Evolutionary conservation across 2,113 vertebrate genomes (phyloP).

Genomic region (Columba livia): DNA sequence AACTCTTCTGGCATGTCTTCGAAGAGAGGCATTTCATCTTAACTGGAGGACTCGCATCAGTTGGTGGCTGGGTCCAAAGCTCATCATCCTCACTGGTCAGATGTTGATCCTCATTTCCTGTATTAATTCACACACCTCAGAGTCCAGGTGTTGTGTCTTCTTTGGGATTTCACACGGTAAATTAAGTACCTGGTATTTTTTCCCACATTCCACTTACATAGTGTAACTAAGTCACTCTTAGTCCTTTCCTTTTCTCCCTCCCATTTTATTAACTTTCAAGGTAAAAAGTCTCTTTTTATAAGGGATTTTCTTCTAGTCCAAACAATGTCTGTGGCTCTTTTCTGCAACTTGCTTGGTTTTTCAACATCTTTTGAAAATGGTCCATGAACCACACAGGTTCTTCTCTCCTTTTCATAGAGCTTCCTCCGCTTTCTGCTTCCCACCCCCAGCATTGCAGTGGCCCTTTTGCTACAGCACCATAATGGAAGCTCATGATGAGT

Average conservation of each 20-base stretch:
- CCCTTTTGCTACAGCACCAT: neutral
- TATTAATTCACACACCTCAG: neutral
- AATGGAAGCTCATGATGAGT: neutral
- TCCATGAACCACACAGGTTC: neutral
- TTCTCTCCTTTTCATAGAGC: neutral
- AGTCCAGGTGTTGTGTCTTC: neutral
- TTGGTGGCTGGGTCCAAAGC: neutral
- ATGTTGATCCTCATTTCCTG: neutral
- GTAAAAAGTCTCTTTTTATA: neutral
- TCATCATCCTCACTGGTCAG: neutral
- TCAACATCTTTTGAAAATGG: neutral
- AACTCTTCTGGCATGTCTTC: neutral
- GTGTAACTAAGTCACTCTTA: neutral
- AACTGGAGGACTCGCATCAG: neutral
- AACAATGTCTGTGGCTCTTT: neutral
- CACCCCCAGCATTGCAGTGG: fast-evolving
- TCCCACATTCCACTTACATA: neutral
- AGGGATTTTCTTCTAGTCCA: neutral
- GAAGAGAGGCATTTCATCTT: neutral
- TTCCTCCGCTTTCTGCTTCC: neutral
- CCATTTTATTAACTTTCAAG: neutral
- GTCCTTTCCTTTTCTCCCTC: neutral
- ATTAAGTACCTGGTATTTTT: neutral
- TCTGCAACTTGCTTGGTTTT: neutral
- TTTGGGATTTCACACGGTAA: neutral